Percentiles rank a stretch among this genome's conserved stretches.
Conservation (phyloP, 2,113 vertebrate genomes). For the Accipiter virgatus region DNA sequence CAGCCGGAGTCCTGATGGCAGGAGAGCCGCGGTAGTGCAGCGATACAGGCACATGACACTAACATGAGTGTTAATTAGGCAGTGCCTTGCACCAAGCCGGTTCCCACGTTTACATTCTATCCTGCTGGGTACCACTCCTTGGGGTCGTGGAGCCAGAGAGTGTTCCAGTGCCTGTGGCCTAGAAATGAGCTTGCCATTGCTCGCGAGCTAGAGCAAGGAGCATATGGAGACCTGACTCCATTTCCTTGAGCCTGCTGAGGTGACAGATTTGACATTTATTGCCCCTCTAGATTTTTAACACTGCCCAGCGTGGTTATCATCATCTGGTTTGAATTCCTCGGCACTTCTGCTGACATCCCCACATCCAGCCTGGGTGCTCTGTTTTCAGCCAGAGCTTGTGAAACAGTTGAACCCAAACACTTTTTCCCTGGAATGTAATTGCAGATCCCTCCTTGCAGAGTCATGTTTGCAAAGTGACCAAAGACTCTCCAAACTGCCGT, state of each 20-base stretch:
- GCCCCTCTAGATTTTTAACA: background rate
- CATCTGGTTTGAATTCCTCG: background rate
- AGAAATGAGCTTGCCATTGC: background rate
- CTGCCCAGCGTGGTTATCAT: background rate
- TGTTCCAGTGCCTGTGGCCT: background rate
- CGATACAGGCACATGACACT: accelerated
- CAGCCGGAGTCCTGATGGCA: background rate
- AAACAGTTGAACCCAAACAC: background rate
- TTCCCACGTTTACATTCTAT: background rate
- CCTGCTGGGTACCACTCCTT: background rate
- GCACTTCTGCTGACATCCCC: background rate
- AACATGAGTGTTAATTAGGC: background rate
- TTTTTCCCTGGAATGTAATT: background rate
- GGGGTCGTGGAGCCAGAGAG: background rate
- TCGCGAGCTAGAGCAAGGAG: background rate
- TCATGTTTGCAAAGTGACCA: background rate
- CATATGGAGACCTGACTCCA: background rate
- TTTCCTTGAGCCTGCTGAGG: background rate
- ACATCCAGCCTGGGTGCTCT: background rate
- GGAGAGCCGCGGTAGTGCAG: background rate
- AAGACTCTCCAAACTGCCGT: background rate
- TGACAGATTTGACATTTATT: background rate
- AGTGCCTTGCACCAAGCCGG: background rate
- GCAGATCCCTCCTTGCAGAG: background rate
- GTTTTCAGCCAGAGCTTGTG: background rate